These are phyloP conservation scores for Platyura marginata DNA, from an alignment of 1,140 invertebrate species.

Conservation along the genomic window DNA sequence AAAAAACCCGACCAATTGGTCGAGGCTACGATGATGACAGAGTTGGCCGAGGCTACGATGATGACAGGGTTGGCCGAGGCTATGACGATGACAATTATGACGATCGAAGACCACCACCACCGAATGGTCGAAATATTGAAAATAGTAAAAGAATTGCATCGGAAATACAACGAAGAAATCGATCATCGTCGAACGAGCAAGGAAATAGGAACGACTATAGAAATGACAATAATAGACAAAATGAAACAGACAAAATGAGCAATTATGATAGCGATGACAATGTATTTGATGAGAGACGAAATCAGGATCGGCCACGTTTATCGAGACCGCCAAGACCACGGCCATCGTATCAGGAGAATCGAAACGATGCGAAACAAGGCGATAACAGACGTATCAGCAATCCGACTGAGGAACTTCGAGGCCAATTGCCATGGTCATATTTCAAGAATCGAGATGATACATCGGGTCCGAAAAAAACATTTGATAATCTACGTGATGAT, in stretches of 20 bases:
- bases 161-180: no score
- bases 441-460: background rate
- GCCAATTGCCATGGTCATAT: slow-evolving; percentile 22
- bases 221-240: no score
- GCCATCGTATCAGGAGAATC: background rate
- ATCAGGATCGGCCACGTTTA: background rate
- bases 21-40: no score
- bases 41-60: no score
- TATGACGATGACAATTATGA: no score
- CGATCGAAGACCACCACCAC: background rate
- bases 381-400: background rate
- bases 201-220: no score
- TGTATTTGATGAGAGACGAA: background rate
- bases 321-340: background rate
- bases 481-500: background rate
- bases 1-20: no score
- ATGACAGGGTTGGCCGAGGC: no score
- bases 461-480: background rate
- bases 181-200: no score
- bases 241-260: background rate
- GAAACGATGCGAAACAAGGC: background rate
- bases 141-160: no score
- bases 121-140: no score
- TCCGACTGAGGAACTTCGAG: slow-evolving; percentile 13
- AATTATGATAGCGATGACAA: background rate